phyloP scores from a whole-genome alignment of 2,797 vertebrate genomes.

The Nyctalus aviator region DNA sequence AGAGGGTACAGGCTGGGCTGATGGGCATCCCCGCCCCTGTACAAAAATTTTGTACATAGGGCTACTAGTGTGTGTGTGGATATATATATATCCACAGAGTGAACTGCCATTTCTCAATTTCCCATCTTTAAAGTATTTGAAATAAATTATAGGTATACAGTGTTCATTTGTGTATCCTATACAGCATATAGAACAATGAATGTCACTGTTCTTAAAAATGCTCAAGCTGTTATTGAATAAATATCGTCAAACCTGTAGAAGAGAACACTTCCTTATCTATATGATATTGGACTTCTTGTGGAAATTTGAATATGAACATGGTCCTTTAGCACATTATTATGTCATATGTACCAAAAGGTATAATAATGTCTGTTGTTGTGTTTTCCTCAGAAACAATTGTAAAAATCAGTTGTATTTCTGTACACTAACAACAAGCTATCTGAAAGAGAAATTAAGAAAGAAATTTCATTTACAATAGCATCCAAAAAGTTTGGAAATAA shows the following conservation, averaged over 20 bases:
- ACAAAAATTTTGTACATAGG: too few species aligned
- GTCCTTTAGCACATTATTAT: not conserved
- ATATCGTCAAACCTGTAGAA: not conserved
- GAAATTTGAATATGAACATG: not conserved
- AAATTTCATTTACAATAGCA: not conserved
- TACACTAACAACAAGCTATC: not conserved
- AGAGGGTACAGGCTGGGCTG: too few species aligned
- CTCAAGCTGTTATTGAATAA: not conserved
- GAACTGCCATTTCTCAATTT: not conserved
- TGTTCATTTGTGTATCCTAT: not conserved
- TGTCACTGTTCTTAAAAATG: slow-evolving; percentile 35
- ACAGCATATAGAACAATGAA: not conserved
- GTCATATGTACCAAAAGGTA: not conserved
- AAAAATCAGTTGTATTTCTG: not conserved
- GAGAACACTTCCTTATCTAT: not conserved
- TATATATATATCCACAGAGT: not conserved
- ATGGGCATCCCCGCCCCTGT: too few species aligned
- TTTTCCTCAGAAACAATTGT: not conserved
- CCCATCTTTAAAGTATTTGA: not conserved
- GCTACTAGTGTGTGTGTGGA: too few species aligned
- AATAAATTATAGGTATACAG: not conserved
- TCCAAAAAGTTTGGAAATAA: not conserved
- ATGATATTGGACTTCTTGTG: not conserved
- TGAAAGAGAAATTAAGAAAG: not conserved
- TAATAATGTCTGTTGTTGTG: not conserved